Evolutionary conservation across 2,797 vertebrate genomes (phyloP).

Genomic region (Microhierax caerulescens): DNA sequence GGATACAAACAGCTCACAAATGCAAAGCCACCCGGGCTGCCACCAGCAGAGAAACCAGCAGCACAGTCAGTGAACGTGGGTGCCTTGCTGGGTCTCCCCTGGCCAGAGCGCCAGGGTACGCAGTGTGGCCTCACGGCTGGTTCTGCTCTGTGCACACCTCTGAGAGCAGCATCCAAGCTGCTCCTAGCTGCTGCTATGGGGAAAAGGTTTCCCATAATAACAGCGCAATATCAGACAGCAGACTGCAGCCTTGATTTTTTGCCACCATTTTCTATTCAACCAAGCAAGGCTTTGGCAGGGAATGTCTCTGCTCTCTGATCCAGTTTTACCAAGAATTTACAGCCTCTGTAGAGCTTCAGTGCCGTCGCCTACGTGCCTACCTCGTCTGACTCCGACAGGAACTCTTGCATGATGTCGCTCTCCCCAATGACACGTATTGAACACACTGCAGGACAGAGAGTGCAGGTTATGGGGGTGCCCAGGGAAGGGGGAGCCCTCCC

Average conservation of each 20-base stretch:
- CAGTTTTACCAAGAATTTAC: fast-evolving
- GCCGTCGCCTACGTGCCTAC: constrained; percentile 52
- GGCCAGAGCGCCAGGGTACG: neutral
- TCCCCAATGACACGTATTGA: constrained; percentile 95
- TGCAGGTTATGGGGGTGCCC: fast-evolving
- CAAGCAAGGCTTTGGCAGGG: neutral
- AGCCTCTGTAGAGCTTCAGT: neutral
- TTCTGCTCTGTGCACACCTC: neutral
- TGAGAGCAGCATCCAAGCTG: neutral
- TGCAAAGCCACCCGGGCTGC: neutral
- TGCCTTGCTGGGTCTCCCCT: too few species aligned
- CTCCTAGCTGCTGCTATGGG: neutral
- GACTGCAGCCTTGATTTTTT: neutral
- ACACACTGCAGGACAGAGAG: constrained; percentile 79
- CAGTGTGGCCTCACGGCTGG: fast-evolving
- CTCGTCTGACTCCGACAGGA: constrained; percentile 96
- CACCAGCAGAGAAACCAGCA: neutral
- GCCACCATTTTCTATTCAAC: fast-evolving
- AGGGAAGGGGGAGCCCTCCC: neutral
- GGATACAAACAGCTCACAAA: too few species aligned
- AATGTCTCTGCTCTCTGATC: neutral
- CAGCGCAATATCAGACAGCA: too few species aligned
- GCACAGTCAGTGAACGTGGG: fast-evolving
- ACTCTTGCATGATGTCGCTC: constrained; percentile 98
- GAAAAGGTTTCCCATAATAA: neutral